phyloP scores from a whole-genome alignment of 2,113 vertebrate species.

The Collichthys lucidus region DNA sequence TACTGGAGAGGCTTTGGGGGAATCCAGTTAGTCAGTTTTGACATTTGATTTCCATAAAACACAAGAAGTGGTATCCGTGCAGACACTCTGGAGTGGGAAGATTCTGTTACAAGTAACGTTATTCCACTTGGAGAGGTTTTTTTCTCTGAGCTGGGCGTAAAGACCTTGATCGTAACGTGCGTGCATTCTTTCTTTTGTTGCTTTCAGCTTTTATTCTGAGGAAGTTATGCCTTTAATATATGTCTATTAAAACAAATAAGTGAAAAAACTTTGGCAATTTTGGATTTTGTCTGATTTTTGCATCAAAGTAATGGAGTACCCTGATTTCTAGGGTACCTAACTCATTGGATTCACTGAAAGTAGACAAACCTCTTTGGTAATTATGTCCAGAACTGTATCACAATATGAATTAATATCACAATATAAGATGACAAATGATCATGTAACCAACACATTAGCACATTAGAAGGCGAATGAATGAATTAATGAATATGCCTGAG shows the following conservation, averaged over 20 bases:
- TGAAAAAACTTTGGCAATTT: too few species aligned
- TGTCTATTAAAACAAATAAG: too few species aligned
- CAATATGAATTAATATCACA: background rate
- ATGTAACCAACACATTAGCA: too few species aligned
- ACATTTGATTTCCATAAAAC: slow-evolving; percentile 77
- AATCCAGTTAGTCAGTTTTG: slow-evolving; percentile 71
- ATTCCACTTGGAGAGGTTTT: slow-evolving; percentile 6
- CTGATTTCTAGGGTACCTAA: background rate
- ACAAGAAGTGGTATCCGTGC: slow-evolving; percentile 41
- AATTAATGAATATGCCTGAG: background rate
- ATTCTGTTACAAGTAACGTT: background rate
- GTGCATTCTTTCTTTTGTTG: too few species aligned
- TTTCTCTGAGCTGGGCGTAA: background rate
- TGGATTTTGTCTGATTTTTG: background rate
- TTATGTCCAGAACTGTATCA: too few species aligned
- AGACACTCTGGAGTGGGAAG: slow-evolving; percentile 27
- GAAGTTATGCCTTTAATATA: background rate
- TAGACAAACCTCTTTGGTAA: too few species aligned
- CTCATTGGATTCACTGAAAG: background rate
- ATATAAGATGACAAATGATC: background rate
- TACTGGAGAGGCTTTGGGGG: slow-evolving; percentile 61
- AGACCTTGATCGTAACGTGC: background rate
- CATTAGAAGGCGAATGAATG: background rate
- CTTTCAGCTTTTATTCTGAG: background rate
- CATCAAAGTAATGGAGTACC: too few species aligned